A percentile compares a stretch with the other conserved stretches of the same genome.
Conservation (phyloP, 1,140 invertebrate species). For the Theocolax elegans region DNA sequence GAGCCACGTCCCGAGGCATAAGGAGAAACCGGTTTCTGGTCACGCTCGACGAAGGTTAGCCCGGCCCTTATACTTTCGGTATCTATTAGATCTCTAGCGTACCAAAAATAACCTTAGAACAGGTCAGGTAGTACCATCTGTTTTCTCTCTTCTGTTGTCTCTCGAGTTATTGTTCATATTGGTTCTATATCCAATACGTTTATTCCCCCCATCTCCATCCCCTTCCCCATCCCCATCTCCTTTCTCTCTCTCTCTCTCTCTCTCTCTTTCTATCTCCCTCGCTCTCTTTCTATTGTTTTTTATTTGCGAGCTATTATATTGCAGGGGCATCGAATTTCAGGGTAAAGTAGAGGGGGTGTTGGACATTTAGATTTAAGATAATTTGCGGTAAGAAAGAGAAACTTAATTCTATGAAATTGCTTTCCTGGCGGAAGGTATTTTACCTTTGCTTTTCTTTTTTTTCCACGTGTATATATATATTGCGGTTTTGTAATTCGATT, state of each 20-base stretch:
- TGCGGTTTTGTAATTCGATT: not conserved
- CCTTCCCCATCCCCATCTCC: not conserved
- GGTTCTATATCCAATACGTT: too few species aligned
- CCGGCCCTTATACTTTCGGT: slow-evolving; percentile 35
- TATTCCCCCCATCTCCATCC: too few species aligned
- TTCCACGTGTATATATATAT: too few species aligned
- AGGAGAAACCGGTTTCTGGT: slow-evolving; percentile 35
- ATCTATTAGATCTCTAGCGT: slow-evolving; percentile 39
- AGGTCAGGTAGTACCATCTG: slow-evolving; percentile 37
- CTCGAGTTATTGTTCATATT: slow-evolving; percentile 37
- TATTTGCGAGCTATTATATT: slow-evolving; percentile 22
- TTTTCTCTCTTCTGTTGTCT: slow-evolving; percentile 10
- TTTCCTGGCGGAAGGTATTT: too few species aligned
- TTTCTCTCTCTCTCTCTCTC: not conserved
- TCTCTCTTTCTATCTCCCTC: not conserved
- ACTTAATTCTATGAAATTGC: not conserved
- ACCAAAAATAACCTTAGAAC: not conserved
- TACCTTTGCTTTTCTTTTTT: too few species aligned
- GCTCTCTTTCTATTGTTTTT: not conserved
- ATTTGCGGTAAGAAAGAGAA: not conserved
- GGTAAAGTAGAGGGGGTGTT: not conserved
- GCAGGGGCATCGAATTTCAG: slow-evolving; percentile 29
- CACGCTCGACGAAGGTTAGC: slow-evolving; percentile 39
- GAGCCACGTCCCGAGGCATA: not conserved
- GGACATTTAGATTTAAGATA: slow-evolving; percentile 28